A percentile compares a stretch with the other conserved stretches of the same genome.
These are phyloP conservation scores for Oopsacas minuta DNA, from an alignment of 37 sponge, comb jelly and placozoan species.

Conservation along the genomic window DNA sequence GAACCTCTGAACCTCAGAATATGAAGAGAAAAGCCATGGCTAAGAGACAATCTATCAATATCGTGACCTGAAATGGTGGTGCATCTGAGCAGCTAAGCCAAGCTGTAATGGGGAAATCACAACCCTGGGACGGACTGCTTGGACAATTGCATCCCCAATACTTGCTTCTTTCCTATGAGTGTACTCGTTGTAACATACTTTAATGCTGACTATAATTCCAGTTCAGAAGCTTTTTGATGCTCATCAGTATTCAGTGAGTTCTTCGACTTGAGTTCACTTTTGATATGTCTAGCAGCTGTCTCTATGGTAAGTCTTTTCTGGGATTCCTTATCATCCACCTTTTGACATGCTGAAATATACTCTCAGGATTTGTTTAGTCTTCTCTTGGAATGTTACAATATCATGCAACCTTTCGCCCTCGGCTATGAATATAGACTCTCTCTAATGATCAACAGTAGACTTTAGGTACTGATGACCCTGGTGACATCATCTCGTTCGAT, in stretches of 20 bases:
- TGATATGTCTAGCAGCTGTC: constrained; percentile 20
- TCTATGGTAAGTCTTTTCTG: constrained; percentile 19
- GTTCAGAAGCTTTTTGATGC: constrained; percentile 5
- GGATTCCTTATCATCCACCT: neutral
- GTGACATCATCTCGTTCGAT: neutral
- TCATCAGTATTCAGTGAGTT: constrained; percentile 5
- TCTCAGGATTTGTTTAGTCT: constrained; percentile 20
- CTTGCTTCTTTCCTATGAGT: constrained; percentile 7
- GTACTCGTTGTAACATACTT: constrained; percentile 15
- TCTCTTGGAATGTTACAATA: neutral
- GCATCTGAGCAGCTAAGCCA: constrained; percentile 16
- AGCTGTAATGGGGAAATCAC: constrained; percentile 17
- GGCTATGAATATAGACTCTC: neutral
- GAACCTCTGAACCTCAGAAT: constrained; percentile 15
- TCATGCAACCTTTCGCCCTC: neutral
- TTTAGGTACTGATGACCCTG: neutral
- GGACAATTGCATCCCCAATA: constrained; percentile 11
- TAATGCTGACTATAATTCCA: neutral
- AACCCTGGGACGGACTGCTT: constrained; percentile 1
- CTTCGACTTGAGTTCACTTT: constrained; percentile 13
- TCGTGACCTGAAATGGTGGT: constrained; percentile 19
- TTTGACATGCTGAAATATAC: constrained; percentile 11
- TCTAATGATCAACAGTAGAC: neutral
- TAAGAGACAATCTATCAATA: neutral
- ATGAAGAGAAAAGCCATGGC: constrained; percentile 20